Conservation (phyloP, 64 coral and sea anemone species). For the Dendrophyllia cribrosa region DNA sequence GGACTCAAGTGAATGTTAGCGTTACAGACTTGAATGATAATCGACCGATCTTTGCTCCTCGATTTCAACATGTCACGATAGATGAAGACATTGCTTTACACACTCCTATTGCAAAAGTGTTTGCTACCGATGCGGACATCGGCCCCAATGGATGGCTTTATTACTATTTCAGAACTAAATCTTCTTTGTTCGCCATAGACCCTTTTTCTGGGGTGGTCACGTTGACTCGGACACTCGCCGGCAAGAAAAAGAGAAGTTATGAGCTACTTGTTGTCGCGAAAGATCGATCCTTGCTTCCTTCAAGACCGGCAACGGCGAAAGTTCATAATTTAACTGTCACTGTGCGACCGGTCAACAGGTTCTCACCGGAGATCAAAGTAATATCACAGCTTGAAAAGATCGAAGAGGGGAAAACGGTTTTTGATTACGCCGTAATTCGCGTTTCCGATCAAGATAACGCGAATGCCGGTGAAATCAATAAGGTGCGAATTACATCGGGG, state of each 20-base stretch:
- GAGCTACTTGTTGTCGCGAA: constrained; percentile 23
- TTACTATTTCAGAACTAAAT: constrained; percentile 55
- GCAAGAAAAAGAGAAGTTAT: constrained; percentile 25
- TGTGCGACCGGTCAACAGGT: constrained; percentile 64
- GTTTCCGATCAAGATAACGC: constrained; percentile 62
- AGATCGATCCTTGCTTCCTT: constrained; percentile 37
- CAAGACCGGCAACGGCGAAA: constrained; percentile 22
- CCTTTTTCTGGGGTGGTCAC: constrained; percentile 66
- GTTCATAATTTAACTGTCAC: constrained; percentile 47
- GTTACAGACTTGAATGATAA: constrained; percentile 87
- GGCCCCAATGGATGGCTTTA: constrained; percentile 78
- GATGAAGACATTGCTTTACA: constrained; percentile 68
- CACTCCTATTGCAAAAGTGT: constrained; percentile 60
- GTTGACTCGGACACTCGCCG: constrained; percentile 48
- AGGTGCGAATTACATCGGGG: constrained; percentile 52
- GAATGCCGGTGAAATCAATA: constrained; percentile 50
- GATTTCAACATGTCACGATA: constrained; percentile 49
- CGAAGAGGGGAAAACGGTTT: constrained; percentile 45
- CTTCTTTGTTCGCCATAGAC: constrained; percentile 68
- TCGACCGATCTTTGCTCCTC: constrained; percentile 68
- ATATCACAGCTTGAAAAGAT: constrained; percentile 62
- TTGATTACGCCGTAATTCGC: constrained; percentile 44
- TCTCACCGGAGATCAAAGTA: constrained; percentile 80
- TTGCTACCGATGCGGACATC: constrained; percentile 69
- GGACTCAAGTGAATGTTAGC: constrained; percentile 78